phyloP scores from a whole-genome alignment of 2,888 invertebrate species.

The Sepiola atlantica region DNA sequence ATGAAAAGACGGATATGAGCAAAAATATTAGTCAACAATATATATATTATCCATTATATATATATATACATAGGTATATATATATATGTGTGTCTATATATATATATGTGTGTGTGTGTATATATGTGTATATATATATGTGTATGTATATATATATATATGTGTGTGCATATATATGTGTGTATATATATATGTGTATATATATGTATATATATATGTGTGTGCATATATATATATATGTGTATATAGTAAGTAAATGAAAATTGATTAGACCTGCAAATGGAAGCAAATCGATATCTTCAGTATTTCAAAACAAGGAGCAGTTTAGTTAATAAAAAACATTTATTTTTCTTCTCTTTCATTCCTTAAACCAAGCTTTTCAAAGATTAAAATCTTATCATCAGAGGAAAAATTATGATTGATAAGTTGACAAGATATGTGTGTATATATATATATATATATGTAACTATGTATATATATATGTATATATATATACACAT shows the following conservation, averaged over 20 bases:
- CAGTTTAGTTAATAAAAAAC: too few relatives aligned
- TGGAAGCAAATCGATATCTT: too few relatives aligned
- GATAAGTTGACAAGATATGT: too few relatives aligned
- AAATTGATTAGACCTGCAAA: too few relatives aligned
- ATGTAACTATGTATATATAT: neutral
- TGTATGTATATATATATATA: neutral
- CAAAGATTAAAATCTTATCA: too few relatives aligned
- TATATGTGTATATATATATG: neutral
- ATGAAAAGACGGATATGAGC: neutral
- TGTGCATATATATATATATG: neutral
- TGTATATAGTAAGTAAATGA: too few relatives aligned
- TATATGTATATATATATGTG: neutral
- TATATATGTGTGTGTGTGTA: neutral
- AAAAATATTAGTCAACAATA: neutral
- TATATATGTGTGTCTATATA: neutral
- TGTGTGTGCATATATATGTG: neutral
- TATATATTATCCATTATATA: neutral
- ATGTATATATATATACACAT: neutral
- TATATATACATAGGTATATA: neutral
- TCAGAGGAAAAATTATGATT: too few relatives aligned
- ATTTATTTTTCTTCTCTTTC: too few relatives aligned
- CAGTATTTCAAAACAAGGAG: too few relatives aligned
- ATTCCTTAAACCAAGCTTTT: too few relatives aligned
- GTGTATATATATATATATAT: neutral
- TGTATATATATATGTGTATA: neutral